These are phyloP conservation scores for Acrossocheilus wenchowensis DNA, from an alignment of 2,797 vertebrate species.

Conservation along the genomic window DNA sequence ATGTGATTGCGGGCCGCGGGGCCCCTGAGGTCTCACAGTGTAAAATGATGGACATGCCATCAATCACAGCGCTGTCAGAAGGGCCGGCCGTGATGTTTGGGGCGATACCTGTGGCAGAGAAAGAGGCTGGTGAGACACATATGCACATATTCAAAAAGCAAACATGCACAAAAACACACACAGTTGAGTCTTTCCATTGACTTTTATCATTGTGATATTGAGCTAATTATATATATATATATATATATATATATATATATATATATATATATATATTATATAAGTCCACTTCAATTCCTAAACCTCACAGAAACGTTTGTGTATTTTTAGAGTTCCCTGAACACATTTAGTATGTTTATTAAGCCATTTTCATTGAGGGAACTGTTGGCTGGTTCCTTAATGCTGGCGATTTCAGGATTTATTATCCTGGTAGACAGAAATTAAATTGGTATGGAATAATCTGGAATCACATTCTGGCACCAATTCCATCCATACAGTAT, in stretches of 20 bases:
- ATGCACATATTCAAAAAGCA: constrained; percentile 22
- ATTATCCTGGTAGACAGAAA: neutral
- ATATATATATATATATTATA: too few species aligned
- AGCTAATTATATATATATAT: constrained; percentile 11
- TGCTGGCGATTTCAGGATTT: neutral
- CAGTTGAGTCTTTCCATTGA: neutral
- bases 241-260: too few species aligned
- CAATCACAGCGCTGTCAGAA: constrained; percentile 95
- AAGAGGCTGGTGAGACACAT: constrained; percentile 8
- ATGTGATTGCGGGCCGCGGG: constrained; percentile 93
- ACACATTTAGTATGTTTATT: neutral
- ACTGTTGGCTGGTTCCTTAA: neutral
- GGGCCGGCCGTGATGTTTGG: constrained; percentile 97
- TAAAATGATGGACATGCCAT: constrained; percentile 92
- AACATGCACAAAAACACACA: constrained; percentile 21
- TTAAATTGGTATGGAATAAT: neutral
- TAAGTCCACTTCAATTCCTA: neutral
- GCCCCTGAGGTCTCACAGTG: constrained; percentile 96
- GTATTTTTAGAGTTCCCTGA: neutral
- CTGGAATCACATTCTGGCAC: neutral
- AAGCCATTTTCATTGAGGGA: neutral
- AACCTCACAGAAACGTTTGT: neutral
- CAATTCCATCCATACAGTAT: neutral
- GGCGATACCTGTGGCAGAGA: constrained; percentile 85
- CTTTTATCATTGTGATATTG: neutral